Base-by-base conservation (phyloP, 2,113 vertebrate species). In the Melanerpes formicivorus region DNA sequence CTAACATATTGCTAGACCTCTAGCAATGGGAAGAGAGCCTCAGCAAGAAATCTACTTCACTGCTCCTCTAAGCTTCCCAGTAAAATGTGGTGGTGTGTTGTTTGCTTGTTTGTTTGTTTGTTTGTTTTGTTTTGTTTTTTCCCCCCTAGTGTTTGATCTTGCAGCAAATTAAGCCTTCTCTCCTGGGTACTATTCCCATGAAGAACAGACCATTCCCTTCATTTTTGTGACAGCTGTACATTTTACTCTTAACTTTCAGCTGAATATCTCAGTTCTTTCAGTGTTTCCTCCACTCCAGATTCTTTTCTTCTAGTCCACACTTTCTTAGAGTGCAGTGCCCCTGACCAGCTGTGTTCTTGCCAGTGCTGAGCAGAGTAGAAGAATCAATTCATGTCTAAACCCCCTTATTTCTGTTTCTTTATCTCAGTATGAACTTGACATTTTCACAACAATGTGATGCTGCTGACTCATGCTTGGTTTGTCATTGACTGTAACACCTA, bases 381-480 rank as follows among this genome's bases (percentile, higher is more conserved):
- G 30, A 72, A 90, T 91, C 58, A 64, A 86, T 93, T 91, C 10
- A 54, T 42, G 73, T 52, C 62, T 93, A 87, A 71, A 93, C 85
- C 8, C 42, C 30, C 88, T 90, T 44, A 69, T 90, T 93, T 94
- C 87, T 93, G 67, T 85, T 87, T 84, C 85, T 78, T 11, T 34
- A 21, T 85, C 88, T 96, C 95, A 50, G 54, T 75, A 29, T 86
- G 90, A 86, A 48, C 58, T 93, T 95, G 75, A 88, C 85, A 80
- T 95, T 95, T 93, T 74, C 95, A 56, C 88, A 91, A 56, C 65
- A 52, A 32, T 84, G 82, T 93, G 93, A 50, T 1, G 26, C 80
- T 95, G 90, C 95, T 96, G 95, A 95, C 90, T 96, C 93, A 96
- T n/a, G 85, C 86, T 88, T 2, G 0, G 58, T 94, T 95, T 95